Evolutionary conservation across 2,888 invertebrate genomes (phyloP).

Genomic region (Tetheella fluctuosa): DNA sequence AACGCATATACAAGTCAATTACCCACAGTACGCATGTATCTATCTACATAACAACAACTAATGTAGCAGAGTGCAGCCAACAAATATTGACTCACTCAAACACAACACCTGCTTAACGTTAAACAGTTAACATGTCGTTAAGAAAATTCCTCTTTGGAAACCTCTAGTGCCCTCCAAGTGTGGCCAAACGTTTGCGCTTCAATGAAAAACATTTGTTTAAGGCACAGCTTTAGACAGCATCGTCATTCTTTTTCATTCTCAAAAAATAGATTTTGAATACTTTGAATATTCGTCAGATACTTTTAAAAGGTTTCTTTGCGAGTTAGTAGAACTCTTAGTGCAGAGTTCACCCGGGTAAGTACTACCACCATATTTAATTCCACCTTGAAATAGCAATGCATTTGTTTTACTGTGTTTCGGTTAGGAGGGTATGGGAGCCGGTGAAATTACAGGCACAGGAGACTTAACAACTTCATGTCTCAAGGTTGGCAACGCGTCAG

Average conservation of each 20-base stretch:
- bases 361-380: too few species aligned
- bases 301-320: too few species aligned
- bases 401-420: too few species aligned
- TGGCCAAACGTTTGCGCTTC: constrained; percentile 54
- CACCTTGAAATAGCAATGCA: too few species aligned
- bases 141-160: constrained; percentile 45
- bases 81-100: constrained; percentile 41
- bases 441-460: too few species aligned
- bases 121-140: constrained; percentile 59
- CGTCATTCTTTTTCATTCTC: background rate
- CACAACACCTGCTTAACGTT: constrained; percentile 44
- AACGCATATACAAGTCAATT: constrained; percentile 11
- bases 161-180: constrained; percentile 46
- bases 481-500: too few species aligned
- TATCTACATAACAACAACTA: constrained; percentile 24
- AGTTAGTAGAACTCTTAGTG: too few species aligned
- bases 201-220: constrained; percentile 51
- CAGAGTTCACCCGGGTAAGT: too few species aligned
- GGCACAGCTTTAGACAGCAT: background rate
- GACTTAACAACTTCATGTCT: too few species aligned
- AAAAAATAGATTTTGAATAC: too few species aligned
- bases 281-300: too few species aligned
- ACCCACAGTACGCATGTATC: constrained; percentile 3
- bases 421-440: too few species aligned
- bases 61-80: constrained; percentile 36